Conservation (phyloP, 2,797 vertebrate species). For the Pseudochromis fuscus region DNA sequence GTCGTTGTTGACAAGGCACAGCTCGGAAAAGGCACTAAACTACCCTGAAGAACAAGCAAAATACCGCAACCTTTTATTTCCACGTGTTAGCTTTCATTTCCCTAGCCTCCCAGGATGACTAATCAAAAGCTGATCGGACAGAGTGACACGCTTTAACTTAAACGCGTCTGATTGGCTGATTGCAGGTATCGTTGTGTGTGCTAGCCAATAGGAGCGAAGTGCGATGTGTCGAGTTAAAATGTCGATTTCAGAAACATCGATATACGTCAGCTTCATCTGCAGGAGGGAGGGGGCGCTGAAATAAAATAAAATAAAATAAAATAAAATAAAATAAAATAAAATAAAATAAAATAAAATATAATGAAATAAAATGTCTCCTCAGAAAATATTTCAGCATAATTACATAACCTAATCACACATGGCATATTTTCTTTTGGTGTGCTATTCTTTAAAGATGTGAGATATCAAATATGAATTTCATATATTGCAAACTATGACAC, state of each 20-base stretch:
- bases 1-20: constrained; percentile 20
- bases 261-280: not conserved
- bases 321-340: no score
- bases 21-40: constrained; percentile 28
- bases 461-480: no score
- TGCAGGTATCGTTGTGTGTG: fast-evolving
- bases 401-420: not conserved
- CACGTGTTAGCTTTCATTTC: constrained; percentile 80
- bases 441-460: no score
- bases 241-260: constrained; percentile 59
- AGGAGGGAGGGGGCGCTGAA: not conserved
- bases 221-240: not conserved
- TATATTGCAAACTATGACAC: no score
- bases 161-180: constrained; percentile 56
- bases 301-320: no score
- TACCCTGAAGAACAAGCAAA: constrained; percentile 14
- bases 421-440: no score
- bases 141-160: not conserved
- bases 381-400: not conserved
- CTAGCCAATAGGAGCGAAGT: constrained; percentile 43
- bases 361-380: no score
- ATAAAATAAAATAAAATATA: no score
- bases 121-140: constrained; percentile 33
- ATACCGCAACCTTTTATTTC: constrained; percentile 2
- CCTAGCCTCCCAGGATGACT: constrained; percentile 55